These are phyloP conservation scores for Rhaphigaster nebulosa DNA, from an alignment of 2,888 invertebrate species.

Conservation along the genomic window DNA sequence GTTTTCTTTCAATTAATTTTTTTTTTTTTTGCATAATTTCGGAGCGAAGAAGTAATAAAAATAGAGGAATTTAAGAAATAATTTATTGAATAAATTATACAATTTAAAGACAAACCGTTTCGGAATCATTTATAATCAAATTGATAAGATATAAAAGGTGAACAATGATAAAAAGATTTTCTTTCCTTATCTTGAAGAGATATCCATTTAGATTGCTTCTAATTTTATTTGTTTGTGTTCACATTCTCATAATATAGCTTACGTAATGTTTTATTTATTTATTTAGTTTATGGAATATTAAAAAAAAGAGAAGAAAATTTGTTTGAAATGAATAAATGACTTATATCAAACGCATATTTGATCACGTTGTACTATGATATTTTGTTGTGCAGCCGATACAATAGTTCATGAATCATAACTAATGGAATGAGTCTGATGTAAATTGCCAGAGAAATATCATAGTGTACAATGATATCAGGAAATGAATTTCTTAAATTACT, in stretches of 20 bases:
- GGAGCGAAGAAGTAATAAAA: not conserved
- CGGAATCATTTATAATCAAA: constrained; percentile 23
- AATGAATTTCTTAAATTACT: not conserved
- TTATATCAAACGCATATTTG: not conserved
- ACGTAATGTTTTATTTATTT: not conserved
- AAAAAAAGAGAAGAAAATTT: not conserved
- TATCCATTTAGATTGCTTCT: constrained; percentile 29
- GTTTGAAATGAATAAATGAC: not conserved
- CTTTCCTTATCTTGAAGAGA: not conserved
- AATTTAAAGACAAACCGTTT: not conserved
- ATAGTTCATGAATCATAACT: not conserved
- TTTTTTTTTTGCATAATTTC: not conserved
- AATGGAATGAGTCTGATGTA: not conserved
- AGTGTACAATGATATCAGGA: not conserved
- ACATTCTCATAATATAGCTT: not conserved
- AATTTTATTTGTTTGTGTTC: not conserved
- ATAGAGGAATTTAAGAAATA: not conserved
- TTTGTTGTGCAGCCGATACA: too few relatives aligned
- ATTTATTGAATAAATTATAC: constrained; percentile 16
- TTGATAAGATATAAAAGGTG: constrained; percentile 29
- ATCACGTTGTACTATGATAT: not conserved
- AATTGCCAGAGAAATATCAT: not conserved
- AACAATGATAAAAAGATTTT: constrained; percentile 27
- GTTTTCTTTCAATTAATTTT: too few relatives aligned
- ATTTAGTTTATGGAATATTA: not conserved